These are phyloP conservation scores for Bryconaethiops microstoma DNA, from an alignment of 2,797 vertebrate species.

Conservation along the genomic window DNA sequence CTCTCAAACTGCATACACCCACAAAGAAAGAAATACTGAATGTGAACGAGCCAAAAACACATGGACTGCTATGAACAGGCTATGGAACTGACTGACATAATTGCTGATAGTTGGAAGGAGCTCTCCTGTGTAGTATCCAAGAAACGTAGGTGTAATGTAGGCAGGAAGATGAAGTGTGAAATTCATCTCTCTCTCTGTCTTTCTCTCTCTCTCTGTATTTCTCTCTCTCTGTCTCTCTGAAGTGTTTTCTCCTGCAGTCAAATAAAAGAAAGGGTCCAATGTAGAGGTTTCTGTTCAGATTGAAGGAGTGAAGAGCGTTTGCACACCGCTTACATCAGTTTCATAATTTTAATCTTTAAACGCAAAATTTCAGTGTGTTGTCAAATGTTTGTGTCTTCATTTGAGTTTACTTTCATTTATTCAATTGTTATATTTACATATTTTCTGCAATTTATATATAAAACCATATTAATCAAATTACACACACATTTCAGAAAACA, in stretches of 20 bases:
- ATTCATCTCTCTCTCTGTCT: constrained; percentile 15
- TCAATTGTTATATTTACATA: too few relatives aligned
- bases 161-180: constrained; percentile 32
- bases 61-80: neutral
- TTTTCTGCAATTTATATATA: too few relatives aligned
- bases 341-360: neutral
- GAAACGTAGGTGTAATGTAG: constrained; percentile 37
- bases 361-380: neutral
- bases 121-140: constrained; percentile 17
- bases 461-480: too few relatives aligned
- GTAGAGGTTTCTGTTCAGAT: neutral
- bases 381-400: too few relatives aligned
- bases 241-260: constrained; percentile 11
- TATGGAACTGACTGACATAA: too few relatives aligned
- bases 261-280: constrained; percentile 20
- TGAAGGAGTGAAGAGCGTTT: neutral
- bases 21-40: constrained; percentile 34
- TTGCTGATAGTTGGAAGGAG: constrained; percentile 20
- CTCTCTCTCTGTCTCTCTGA: constrained; percentile 1
- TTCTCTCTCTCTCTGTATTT: too few relatives aligned
- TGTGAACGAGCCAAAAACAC: constrained; percentile 41
- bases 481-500: too few relatives aligned
- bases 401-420: too few relatives aligned
- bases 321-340: neutral
- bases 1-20: constrained; percentile 43